These are phyloP conservation scores for Oscheius onirici DNA, from an alignment of 2,888 invertebrate genomes.

Conservation along the genomic window DNA sequence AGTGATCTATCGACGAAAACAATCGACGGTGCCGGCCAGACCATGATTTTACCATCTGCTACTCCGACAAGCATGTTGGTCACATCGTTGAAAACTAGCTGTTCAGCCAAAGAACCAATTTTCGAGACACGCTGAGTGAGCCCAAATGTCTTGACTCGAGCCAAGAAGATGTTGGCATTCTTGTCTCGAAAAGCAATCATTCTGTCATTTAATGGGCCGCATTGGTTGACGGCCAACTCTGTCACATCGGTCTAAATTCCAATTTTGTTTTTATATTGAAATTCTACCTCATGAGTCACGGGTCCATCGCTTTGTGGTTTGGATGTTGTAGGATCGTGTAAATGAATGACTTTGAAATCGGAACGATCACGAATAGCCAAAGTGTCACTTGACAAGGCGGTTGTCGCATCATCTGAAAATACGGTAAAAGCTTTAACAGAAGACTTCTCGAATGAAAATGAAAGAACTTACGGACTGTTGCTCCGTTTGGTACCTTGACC, in stretches of 20 bases:
- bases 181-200: conserved; percentile 85
- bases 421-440: too few relatives aligned
- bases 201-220: conserved; percentile 81
- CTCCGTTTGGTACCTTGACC: conserved; percentile 80
- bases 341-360: conserved; percentile 81
- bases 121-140: conserved; percentile 79
- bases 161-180: conserved; percentile 72
- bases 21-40: conserved; percentile 83
- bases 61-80: conserved; percentile 77
- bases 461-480: conserved; percentile 31
- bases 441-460: too few relatives aligned
- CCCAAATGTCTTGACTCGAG: conserved; percentile 79
- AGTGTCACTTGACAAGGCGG: conserved; percentile 87
- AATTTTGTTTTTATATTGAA: background rate
- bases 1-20: conserved; percentile 81
- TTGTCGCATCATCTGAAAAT: conserved; percentile 72
- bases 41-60: conserved; percentile 77
- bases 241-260: conserved; percentile 79
- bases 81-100: conserved; percentile 81
- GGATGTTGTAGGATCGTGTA: conserved; percentile 84
- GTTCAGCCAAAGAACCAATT: conserved; percentile 81
- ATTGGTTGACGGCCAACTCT: conserved; percentile 85
- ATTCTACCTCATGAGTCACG: conserved; percentile 78
- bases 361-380: conserved; percentile 86
- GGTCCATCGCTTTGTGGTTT: conserved; percentile 82